Percentiles rank a stretch among this genome's conserved stretches.
Evolutionary conservation across 2,113 vertebrate genomes (phyloP).

Genomic region (Monopterus albus): DNA sequence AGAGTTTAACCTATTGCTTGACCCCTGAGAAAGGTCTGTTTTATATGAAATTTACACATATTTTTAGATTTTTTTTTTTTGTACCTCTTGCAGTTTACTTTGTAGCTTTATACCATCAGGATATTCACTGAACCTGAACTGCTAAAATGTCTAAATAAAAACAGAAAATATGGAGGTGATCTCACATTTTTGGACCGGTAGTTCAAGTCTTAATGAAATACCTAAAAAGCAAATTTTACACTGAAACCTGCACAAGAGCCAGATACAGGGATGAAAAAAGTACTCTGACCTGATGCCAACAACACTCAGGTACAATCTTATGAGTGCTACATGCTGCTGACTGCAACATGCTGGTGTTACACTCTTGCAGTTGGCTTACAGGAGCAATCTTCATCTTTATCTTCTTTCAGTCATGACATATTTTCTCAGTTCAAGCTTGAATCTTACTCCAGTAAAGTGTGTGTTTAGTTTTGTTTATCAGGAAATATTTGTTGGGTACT

Average conservation of each 20-base stretch:
- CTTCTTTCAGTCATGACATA: not conserved
- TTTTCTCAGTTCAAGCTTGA: not conserved
- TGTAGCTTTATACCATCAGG: no score
- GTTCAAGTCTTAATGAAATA: not conserved
- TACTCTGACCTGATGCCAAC: constrained; percentile 10
- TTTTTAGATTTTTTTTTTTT: not conserved
- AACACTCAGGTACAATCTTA: constrained; percentile 26
- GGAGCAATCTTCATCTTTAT: not conserved
- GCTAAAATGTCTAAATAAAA: no score
- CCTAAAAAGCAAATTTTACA: not conserved
- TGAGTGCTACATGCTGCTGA: not conserved
- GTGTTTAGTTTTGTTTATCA: no score
- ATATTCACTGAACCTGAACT: no score
- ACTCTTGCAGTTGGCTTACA: constrained; percentile 18
- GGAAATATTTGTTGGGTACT: no score
- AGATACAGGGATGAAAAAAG: not conserved
- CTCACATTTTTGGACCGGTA: no score
- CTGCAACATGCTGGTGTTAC: constrained; percentile 33
- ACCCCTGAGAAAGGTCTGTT: no score
- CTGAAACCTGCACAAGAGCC: not conserved
- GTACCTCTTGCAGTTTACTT: no score
- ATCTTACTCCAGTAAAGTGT: no score
- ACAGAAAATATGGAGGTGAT: no score
- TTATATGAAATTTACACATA: no score
- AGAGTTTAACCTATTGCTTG: no score